These are phyloP conservation scores for Sinocyclocheilus anshuiensis DNA, from an alignment of 2,113 vertebrate genomes.

Conservation along the genomic window DNA sequence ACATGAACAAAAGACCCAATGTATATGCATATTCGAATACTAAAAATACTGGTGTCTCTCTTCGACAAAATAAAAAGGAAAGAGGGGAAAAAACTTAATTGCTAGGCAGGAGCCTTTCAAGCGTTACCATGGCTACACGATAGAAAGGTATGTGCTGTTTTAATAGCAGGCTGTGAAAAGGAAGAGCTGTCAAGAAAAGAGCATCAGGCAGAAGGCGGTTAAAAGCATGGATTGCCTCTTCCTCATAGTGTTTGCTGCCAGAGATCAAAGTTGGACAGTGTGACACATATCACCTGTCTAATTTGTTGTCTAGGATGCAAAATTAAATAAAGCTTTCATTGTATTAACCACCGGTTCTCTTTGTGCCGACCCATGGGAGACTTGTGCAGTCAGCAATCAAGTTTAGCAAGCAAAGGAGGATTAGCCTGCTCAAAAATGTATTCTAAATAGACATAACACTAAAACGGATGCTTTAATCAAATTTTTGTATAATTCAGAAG, in stretches of 20 bases:
- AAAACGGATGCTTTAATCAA: neutral
- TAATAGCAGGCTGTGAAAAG: slow-evolving; percentile 44
- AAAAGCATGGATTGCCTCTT: slow-evolving; percentile 42
- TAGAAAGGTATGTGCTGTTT: slow-evolving; percentile 56
- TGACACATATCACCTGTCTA: slow-evolving; percentile 34
- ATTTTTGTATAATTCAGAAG: neutral
- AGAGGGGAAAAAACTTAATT: slow-evolving; percentile 38
- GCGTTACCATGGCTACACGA: slow-evolving; percentile 64
- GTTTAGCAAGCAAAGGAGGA: neutral
- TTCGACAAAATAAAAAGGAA: slow-evolving; percentile 27
- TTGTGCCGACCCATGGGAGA: slow-evolving; percentile 27
- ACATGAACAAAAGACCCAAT: slow-evolving; percentile 31
- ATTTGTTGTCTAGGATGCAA: slow-evolving; percentile 36
- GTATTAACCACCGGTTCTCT: neutral
- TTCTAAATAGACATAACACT: neutral
- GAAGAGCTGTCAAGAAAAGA: slow-evolving; percentile 47
- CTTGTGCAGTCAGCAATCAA: neutral
- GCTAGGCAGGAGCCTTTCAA: slow-evolving; percentile 50
- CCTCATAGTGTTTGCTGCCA: slow-evolving; percentile 40
- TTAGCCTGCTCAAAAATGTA: neutral
- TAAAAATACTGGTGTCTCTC: slow-evolving; percentile 32
- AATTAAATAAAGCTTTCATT: slow-evolving; percentile 31
- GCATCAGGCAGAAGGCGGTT: slow-evolving; percentile 29
- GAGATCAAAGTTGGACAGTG: slow-evolving; percentile 45
- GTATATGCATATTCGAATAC: slow-evolving; percentile 40